Base-by-base conservation (phyloP, 2,888 invertebrate species). In the Cylindroiulus punctatus region DNA sequence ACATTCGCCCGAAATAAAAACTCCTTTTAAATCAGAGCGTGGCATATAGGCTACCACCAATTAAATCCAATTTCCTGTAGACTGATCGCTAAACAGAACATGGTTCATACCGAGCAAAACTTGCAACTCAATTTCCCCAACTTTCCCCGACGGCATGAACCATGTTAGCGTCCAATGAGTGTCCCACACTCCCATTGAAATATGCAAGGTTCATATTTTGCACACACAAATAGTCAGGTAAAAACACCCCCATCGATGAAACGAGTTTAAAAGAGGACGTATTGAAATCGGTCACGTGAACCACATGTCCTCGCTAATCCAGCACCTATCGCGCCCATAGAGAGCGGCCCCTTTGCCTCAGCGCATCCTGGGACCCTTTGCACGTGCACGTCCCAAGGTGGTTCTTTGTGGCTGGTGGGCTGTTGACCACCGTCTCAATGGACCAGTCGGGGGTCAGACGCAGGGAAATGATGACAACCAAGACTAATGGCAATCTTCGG, bases 11-110 rank as follows among this genome's bases (percentile, higher is more conserved):
- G 76, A 30, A 76, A 30, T 76, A 76, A 76, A 76, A 30, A 30
- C 1, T 76, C 30, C 76, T 76, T 30, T 76, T 22, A 76, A 76
- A 76, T 76, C 76, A 76, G 76, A 76, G 76, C 76, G 76, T 76
- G 76, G 76, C 76, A 76, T 76, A 76, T 76, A 76, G 76, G 76
- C 76, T 76, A 76, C 76, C 26, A 76, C 30, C 30, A 76, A 76
- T 76, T 76, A 76, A n/a, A 65, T 14, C 30, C 30, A 30, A 76
- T 30, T 65, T 65, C 57, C 5, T 19, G 8, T 17, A 65, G 30
- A 30, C 14, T 76, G 76, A 30, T 3, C 22, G 22, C 30, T 76
- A 76, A 76, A 76, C 30, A 76, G 30, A 22, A 26, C 26, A 30
- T 14, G 10, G 30, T 12, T 76, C 30, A n/a, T n/a, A 3, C 30